Evolutionary conservation across 2,113 vertebrate genomes (phyloP).

Genomic region (Colius striatus): DNA sequence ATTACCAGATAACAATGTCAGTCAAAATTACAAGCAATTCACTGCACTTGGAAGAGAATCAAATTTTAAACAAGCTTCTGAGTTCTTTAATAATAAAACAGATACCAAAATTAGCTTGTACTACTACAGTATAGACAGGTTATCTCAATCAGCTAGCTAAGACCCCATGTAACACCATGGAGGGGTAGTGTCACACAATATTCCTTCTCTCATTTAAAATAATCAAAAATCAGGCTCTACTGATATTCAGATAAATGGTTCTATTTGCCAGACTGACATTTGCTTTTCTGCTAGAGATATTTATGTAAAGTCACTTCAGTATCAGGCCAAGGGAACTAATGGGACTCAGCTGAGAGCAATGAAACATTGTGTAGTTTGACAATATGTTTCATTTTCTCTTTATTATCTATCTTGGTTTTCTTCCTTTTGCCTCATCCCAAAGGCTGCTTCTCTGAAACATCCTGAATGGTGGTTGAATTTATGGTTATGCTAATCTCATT

Average conservation of each 20-base stretch:
- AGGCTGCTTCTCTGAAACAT: not conserved
- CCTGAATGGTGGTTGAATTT: not conserved
- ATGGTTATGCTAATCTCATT: not conserved
- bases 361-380: not conserved
- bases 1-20: not conserved
- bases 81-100: not conserved
- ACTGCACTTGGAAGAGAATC: not conserved
- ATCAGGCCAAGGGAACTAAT: not conserved
- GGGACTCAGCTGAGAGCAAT: not conserved
- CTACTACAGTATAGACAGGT: not conserved
- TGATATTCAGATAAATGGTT: not conserved
- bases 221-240: not conserved
- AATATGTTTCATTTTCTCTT: not conserved
- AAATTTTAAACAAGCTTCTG: not conserved
- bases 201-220: not conserved
- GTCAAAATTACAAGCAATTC: conserved; percentile 40
- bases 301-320: not conserved
- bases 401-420: not conserved
- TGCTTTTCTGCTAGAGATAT: not conserved
- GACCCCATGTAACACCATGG: not conserved
- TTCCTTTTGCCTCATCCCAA: not conserved
- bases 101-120: not conserved
- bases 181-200: not conserved
- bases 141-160: not conserved
- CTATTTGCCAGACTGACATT: not conserved